Percentiles rank a stretch among this genome's conserved stretches.
phyloP scores from a whole-genome alignment of 2,797 vertebrate genomes.

The Leptoclinus maculatus region DNA sequence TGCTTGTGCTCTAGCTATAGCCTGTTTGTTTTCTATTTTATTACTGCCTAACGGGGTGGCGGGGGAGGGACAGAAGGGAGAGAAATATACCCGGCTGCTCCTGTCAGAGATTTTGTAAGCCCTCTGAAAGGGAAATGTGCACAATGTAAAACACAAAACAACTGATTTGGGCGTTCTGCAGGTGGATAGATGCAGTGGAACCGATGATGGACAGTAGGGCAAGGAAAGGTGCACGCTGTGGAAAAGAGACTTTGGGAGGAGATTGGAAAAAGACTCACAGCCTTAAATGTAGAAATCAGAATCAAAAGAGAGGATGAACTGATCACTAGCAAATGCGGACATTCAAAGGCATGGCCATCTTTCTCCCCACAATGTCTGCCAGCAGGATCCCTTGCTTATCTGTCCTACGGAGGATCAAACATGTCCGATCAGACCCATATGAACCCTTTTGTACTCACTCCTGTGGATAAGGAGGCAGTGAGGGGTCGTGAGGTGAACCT shows the following conservation, averaged over 20 bases:
- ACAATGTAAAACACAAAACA: conserved; percentile 67
- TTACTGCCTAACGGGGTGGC: conserved; percentile 56
- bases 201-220: conserved; percentile 26
- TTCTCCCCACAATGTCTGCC: conserved; percentile 50
- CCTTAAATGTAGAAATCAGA: conserved; percentile 63
- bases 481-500: conserved; percentile 40
- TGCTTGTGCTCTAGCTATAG: conserved; percentile 76
- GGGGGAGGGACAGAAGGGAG: conserved; percentile 36
- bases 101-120: conserved; percentile 60
- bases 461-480: conserved; percentile 46
- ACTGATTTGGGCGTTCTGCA: conserved; percentile 12
- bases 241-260: conserved; percentile 33
- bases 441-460: conserved; percentile 69
- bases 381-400: conserved; percentile 44
- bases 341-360: conserved; percentile 49
- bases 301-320: conserved; percentile 27
- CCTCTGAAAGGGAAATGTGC: conserved; percentile 66
- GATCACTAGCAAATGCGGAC: conserved; percentile 36
- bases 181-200: conserved; percentile 23
- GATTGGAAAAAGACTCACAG: conserved; percentile 60
- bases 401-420: conserved; percentile 53
- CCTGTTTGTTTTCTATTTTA: conserved; percentile 65
- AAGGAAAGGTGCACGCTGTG: conserved; percentile 26
- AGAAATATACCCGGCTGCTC: conserved; percentile 30
- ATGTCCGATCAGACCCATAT: conserved; percentile 45